phyloP scores from a whole-genome alignment of 2,888 invertebrate species.

The Sinelater perroti region DNA sequence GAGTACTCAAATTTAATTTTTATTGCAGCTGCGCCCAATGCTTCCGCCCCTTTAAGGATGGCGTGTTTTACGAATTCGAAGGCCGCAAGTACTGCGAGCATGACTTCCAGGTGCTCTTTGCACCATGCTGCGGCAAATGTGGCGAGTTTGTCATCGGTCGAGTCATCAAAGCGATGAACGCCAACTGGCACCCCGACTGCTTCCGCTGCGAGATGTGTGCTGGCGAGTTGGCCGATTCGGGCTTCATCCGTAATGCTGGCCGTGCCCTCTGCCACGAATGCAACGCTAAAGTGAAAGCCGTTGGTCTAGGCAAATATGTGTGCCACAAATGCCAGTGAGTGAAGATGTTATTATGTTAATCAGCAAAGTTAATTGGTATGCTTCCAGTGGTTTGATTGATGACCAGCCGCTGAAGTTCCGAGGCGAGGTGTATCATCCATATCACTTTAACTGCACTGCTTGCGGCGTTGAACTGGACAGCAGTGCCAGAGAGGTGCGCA shows the following conservation, averaged over 20 bases:
- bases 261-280: constrained; percentile 94
- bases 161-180: constrained; percentile 99
- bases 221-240: constrained; percentile 92
- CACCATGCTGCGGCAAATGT: constrained; percentile 75
- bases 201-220: constrained; percentile 96
- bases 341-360: neutral
- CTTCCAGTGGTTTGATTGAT: constrained; percentile 90
- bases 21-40: constrained; percentile 92
- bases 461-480: constrained; percentile 93
- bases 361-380: too few relatives aligned
- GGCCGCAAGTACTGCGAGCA: constrained; percentile 99
- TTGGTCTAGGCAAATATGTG: constrained; percentile 93
- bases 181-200: constrained; percentile 98
- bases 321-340: constrained; percentile 98
- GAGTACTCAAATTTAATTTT: too few relatives aligned
- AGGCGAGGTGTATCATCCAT: constrained; percentile 98
- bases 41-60: constrained; percentile 96
- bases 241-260: constrained; percentile 92
- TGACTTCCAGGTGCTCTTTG: constrained; percentile 97
- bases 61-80: constrained; percentile 98
- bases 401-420: constrained; percentile 90
- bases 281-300: constrained; percentile 95
- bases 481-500: constrained; percentile 94
- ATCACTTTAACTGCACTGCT: constrained; percentile 97
- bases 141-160: constrained; percentile 97